phyloP scores from a whole-genome alignment of 2,888 invertebrate genomes.

The Lydus trimaculatus region DNA sequence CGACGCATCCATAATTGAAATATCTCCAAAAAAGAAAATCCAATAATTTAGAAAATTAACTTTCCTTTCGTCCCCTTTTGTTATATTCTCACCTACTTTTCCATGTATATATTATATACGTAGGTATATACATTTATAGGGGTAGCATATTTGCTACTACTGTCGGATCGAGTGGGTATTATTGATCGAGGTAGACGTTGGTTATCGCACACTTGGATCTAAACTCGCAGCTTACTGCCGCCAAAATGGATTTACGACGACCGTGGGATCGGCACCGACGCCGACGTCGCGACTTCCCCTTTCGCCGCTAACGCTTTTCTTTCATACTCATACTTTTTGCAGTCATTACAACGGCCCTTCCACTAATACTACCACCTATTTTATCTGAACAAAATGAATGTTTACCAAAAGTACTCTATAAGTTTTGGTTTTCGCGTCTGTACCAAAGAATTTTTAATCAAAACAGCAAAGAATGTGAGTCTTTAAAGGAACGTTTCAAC shows the following conservation, averaged over 20 bases:
- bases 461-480: neutral
- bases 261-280: slow-evolving; percentile 16
- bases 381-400: neutral
- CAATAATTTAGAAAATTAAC: slow-evolving; percentile 15
- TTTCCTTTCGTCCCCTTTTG: neutral
- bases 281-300: slow-evolving; percentile 19
- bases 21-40: neutral
- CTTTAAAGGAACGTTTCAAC: neutral
- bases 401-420: neutral
- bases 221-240: slow-evolving; percentile 43
- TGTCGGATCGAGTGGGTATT: slow-evolving; percentile 31
- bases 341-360: neutral
- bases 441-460: neutral
- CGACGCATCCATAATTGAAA: neutral
- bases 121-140: neutral
- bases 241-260: slow-evolving; percentile 39
- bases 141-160: slow-evolving; percentile 21
- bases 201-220: slow-evolving; percentile 36
- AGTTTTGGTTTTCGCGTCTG: neutral
- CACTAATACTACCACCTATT: neutral
- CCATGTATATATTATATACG: neutral
- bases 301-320: slow-evolving; percentile 22
- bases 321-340: neutral
- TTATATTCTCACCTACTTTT: slow-evolving; percentile 21
- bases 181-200: slow-evolving; percentile 31